Conservation (phyloP, 2,888 invertebrate genomes). For the Mechanitis mazaeus region DNA sequence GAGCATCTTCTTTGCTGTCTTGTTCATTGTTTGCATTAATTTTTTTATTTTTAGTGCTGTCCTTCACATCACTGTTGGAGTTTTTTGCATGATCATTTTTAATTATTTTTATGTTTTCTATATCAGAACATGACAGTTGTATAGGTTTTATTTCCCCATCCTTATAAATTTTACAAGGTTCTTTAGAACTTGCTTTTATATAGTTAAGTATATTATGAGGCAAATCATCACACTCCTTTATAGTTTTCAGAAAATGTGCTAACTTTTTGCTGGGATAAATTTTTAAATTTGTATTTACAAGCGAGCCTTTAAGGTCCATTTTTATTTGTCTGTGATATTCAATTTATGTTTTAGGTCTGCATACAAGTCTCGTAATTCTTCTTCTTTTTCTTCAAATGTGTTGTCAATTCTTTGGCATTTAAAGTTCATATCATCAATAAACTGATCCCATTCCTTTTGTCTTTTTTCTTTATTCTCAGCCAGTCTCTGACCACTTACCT, state of each 20-base stretch:
- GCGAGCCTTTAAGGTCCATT: constrained; percentile 76
- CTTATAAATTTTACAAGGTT: constrained; percentile 29
- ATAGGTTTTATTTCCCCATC: constrained; percentile 33
- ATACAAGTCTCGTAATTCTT: constrained; percentile 84
- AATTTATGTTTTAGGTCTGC: constrained; percentile 84
- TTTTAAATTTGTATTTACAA: constrained; percentile 79
- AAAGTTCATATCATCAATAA: constrained; percentile 86
- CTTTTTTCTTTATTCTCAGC: constrained; percentile 52
- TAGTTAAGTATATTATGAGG: constrained; percentile 73
- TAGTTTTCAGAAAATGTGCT: constrained; percentile 69
- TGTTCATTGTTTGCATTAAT: not conserved
- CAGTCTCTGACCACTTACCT: constrained; percentile 35
- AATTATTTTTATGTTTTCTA: constrained; percentile 48
- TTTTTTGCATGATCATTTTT: constrained; percentile 31
- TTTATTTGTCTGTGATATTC: constrained; percentile 71
- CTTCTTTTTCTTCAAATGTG: constrained; percentile 86
- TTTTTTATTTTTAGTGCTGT: constrained; percentile 2
- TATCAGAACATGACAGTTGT: constrained; percentile 44
- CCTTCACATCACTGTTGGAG: not conserved
- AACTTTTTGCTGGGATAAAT: constrained; percentile 80
- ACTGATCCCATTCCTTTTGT: constrained; percentile 81
- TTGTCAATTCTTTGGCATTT: constrained; percentile 86
- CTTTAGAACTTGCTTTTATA: constrained; percentile 36
- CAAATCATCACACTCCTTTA: constrained; percentile 61
- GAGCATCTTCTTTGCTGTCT: constrained; percentile 9